Evolutionary conservation across 2,888 invertebrate genomes (phyloP), one percentile per base, ranked within the genome.

Genomic region (Drosophila vallismaia): DNA sequence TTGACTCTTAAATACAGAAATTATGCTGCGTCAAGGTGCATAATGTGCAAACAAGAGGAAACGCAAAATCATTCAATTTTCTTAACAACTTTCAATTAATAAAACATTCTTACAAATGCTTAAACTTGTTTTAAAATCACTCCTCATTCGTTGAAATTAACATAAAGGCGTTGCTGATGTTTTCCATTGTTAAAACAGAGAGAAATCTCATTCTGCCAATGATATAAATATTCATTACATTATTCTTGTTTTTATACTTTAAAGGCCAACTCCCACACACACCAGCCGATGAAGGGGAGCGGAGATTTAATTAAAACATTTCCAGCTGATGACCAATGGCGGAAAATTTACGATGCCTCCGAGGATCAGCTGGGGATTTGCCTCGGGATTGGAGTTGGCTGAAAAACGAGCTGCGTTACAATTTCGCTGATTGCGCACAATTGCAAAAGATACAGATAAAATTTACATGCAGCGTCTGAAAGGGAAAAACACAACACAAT

Each of bases 251-350:
- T 36, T 36, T n/a, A 19, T 36, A 36, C n/a, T 50, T 60, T 51
- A 40, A 51, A 56, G 31, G 50, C 26, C 46, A 72, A 72, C 73
- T 64, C 70, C 70, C 54, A 72, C 70, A 42, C 54, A 33, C 28
- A 0, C 10, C 4, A 12, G 36, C 19, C 19, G 19, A 10, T 38
- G 50, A 38, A 40, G 54, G 38, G 28, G 31, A 28, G n/a, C 36
- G 36, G 2, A 56, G 73, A 80, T 87, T 86, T 86, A 90, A 91
- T 91, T 90, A 89, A 90, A 86, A 89, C 80, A 86, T 89, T 85
- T 85, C 71, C 71, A 86, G 73, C 69, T 75, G 76, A 69, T 71
- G 67, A 68, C 71, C 63, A 72, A 75, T 72, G 76, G 51, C 54
- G 57, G 55, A 12, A 50, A 83, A 87, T 86, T 85, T 86, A 88